Base-by-base conservation (phyloP, 2,888 invertebrate species). In the Cephonodes hylas region DNA sequence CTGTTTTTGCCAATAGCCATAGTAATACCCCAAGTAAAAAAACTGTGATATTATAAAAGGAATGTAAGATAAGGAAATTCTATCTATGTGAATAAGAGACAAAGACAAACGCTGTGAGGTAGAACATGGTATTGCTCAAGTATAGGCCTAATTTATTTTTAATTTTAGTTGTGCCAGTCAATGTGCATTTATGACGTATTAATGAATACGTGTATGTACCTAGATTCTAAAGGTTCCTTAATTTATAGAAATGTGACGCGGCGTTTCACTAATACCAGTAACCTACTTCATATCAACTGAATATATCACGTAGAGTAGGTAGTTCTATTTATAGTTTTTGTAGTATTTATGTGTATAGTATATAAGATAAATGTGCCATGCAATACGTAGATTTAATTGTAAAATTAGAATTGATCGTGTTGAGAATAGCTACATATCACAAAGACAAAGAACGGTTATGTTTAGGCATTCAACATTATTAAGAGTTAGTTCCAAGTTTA, bases 1-100 rank as follows among this genome's bases (percentile, higher is more conserved):
- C 80, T 97, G 97, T 86, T 96, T 94, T 81, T 97, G 97, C 70
- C 74, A 64, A 62, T 83, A 72, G 74, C 56, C 58, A 42, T 67
- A 64, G 42, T 63, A 66, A 48, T 48, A 62, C 42, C 58, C 46
- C 44, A 65, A 58, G 66, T 64, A 71, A 68, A 72, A 67, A 63
- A 74, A 61, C 77, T 77, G 81, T 81, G 80, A 81, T 80, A 77
- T 74, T 70, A 66, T 64, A 59, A 62, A 64, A 60, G 61, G 68
- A 44, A 48, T 60, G 58, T 58, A 56, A 46, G 60, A 61, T 18
- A 27, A 56, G 38, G 22, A 58, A 58, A 23, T 38, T 42, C 23
- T 25, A 44, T 42, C 18, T 58, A 25, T 18, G 3, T 23, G n/a
- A 53, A 25, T 48, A 27, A 31, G 27, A 8, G 18, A 18, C 31